Conservation (phyloP, 2,113 vertebrate species). For the Muscicapa adusta region DNA sequence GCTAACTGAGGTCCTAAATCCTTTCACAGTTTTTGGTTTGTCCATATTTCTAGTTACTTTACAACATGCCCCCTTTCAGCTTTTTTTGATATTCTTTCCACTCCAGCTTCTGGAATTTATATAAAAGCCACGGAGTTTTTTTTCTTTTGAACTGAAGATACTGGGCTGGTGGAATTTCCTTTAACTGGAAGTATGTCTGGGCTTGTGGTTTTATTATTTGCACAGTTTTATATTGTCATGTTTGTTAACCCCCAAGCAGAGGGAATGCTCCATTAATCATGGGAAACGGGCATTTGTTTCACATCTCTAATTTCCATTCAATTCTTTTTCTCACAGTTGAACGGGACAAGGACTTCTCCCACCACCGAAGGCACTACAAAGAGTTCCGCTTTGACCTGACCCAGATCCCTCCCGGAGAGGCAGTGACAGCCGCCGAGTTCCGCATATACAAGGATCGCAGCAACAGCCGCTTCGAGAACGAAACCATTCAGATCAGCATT, state of each 20-base stretch:
- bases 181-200: slow-evolving; percentile 64
- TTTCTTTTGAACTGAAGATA: slow-evolving; percentile 64
- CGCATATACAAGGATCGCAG: slow-evolving; percentile 96
- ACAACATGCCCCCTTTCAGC: background rate
- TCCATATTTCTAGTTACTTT: slow-evolving; percentile 53
- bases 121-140: slow-evolving; percentile 49
- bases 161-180: slow-evolving; percentile 67
- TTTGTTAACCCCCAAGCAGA: slow-evolving; percentile 63
- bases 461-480: slow-evolving; percentile 87
- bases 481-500: slow-evolving; percentile 91
- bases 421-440: slow-evolving; percentile 95
- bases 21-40: slow-evolving; percentile 33
- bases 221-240: slow-evolving; percentile 50
- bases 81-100: slow-evolving; percentile 59
- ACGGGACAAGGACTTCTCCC: slow-evolving; percentile 97
- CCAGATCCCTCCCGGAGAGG: slow-evolving; percentile 93
- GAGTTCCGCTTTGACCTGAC: slow-evolving; percentile 98
- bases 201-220: slow-evolving; percentile 68
- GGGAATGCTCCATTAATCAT: slow-evolving; percentile 47
- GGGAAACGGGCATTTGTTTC: slow-evolving; percentile 17
- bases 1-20: slow-evolving; percentile 22
- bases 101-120: slow-evolving; percentile 63
- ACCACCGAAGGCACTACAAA: slow-evolving; percentile 94
- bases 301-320: slow-evolving; percentile 6
- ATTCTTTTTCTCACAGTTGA: slow-evolving; percentile 81